phyloP scores from a whole-genome alignment of 2,113 vertebrate species.

The Perccottus glenii region DNA sequence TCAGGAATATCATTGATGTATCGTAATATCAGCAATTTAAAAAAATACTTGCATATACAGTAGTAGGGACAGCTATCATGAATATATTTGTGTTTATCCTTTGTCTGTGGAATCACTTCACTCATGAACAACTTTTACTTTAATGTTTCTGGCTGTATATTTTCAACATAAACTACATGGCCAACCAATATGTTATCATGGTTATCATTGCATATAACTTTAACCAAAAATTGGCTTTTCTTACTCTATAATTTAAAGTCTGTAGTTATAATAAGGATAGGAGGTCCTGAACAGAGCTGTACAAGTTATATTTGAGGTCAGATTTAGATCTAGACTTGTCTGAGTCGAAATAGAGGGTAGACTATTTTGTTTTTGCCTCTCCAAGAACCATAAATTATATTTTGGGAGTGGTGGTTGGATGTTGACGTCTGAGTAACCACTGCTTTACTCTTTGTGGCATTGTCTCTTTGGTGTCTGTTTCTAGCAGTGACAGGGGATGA shows the following conservation, averaged over 20 bases:
- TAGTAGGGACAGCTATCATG: constrained; percentile 39
- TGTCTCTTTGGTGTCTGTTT: constrained; percentile 51
- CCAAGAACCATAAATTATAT: constrained; percentile 69
- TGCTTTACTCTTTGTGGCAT: constrained; percentile 46
- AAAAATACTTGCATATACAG: too few species aligned
- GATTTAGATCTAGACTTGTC: constrained; percentile 35
- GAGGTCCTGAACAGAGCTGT: constrained; percentile 51
- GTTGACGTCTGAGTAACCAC: constrained; percentile 68
- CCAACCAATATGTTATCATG: constrained; percentile 47
- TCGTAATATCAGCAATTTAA: too few species aligned
- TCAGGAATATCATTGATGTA: too few species aligned
- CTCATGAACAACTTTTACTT: constrained; percentile 37
- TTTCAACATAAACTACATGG: background rate
- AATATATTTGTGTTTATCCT: constrained; percentile 45
- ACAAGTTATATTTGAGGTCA: constrained; percentile 61
- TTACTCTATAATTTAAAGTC: constrained; percentile 54
- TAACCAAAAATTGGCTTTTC: constrained; percentile 47
- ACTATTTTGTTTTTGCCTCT: constrained; percentile 45
- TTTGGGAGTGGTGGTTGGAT: constrained; percentile 66
- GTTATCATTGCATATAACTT: constrained; percentile 57
- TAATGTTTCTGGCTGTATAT: constrained; percentile 57
- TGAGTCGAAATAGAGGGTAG: constrained; percentile 22
- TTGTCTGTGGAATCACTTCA: constrained; percentile 40
- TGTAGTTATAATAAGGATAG: constrained; percentile 57
- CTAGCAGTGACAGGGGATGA: constrained; percentile 41